A percentile compares a stretch with the other conserved stretches of the same genome.
phyloP scores from a whole-genome alignment of 1,140 invertebrate genomes.

The Pseudomyrmex flavicornis region DNA sequence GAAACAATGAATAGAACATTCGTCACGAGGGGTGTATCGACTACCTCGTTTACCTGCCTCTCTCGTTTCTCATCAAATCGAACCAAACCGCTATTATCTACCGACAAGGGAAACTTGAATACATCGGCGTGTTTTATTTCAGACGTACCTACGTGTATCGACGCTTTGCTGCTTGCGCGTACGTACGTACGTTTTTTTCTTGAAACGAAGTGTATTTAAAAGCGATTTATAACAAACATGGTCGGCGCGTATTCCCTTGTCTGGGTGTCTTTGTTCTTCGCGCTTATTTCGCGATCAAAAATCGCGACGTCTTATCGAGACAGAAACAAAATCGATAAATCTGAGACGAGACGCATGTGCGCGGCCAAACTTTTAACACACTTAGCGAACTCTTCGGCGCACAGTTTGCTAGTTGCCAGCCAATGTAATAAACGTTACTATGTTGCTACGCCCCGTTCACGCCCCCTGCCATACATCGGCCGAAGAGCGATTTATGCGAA shows the following conservation, averaged over 20 bases:
- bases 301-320: neutral
- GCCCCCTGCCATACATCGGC: slow-evolving; percentile 81
- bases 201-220: neutral
- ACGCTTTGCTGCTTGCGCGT: too few relatives aligned
- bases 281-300: neutral
- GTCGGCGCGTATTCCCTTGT: neutral
- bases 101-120: neutral
- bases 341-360: slow-evolving; percentile 9
- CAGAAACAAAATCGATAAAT: slow-evolving; percentile 12
- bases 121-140: neutral
- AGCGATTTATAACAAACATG: neutral
- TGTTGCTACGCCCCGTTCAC: slow-evolving; percentile 79
- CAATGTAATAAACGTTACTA: slow-evolving; percentile 83
- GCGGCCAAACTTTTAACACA: slow-evolving; percentile 12
- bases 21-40: slow-evolving; percentile 41
- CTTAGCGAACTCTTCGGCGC: neutral
- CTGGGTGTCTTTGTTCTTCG: slow-evolving; percentile 17
- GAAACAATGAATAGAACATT: slow-evolving; percentile 52
- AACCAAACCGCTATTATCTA: slow-evolving; percentile 28
- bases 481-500: slow-evolving; percentile 68
- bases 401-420: slow-evolving; percentile 59
- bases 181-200: too few relatives aligned
- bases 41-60: slow-evolving; percentile 53
- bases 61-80: slow-evolving; percentile 50
- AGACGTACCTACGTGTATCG: neutral